Evolutionary conservation across 2,888 invertebrate genomes (phyloP).

Genomic region (Octodonta nipae): DNA sequence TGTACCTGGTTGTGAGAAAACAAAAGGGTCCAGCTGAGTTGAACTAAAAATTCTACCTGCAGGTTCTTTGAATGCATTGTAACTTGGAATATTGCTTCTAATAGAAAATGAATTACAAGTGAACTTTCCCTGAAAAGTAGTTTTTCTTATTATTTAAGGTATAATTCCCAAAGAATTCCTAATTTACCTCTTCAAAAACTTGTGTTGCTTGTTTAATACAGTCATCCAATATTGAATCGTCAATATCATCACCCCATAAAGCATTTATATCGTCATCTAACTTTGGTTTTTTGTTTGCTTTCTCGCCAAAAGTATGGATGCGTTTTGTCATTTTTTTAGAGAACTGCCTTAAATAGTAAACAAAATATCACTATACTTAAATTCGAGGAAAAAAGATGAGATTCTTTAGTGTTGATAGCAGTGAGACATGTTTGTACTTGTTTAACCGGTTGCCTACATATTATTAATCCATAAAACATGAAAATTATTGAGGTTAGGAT

Average conservation of each 20-base stretch:
- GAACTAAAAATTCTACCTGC: constrained; percentile 13
- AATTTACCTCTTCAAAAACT: constrained; percentile 20
- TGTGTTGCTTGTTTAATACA: constrained; percentile 27
- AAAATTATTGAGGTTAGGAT: no score
- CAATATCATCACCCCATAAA: constrained; percentile 27
- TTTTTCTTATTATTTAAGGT: background rate
- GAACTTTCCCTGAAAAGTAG: constrained; percentile 12
- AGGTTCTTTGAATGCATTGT: constrained; percentile 20
- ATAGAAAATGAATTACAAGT: constrained; percentile 8
- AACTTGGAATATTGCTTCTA: constrained; percentile 20
- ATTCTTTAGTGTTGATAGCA: no score
- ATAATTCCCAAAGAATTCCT: no score
- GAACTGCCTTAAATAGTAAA: background rate
- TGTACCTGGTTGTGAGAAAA: constrained; percentile 8
- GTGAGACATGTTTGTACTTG: no score
- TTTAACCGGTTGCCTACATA: no score
- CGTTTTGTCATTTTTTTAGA: constrained; percentile 16
- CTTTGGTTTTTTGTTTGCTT: constrained; percentile 21
- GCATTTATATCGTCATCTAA: constrained; percentile 20
- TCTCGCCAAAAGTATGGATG: constrained; percentile 9
- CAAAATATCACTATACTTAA: no score
- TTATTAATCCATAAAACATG: no score
- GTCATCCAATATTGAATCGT: constrained; percentile 26
- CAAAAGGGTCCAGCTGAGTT: constrained; percentile 11
- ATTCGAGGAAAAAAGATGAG: no score